Base-by-base conservation (phyloP, 2,888 invertebrate genomes). In the Hydrotaea diabolus region DNA sequence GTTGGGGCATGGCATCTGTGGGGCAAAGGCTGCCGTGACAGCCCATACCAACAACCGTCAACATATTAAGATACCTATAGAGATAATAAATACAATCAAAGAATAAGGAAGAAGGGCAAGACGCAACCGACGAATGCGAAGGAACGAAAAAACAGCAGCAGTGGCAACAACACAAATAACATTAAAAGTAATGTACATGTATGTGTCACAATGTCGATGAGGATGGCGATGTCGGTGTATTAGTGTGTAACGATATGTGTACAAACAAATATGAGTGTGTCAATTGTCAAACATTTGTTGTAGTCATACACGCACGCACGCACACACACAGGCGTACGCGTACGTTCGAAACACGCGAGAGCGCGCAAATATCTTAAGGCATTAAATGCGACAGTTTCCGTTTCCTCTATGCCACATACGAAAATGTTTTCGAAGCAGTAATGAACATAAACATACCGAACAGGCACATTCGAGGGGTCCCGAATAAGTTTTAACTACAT, bases 201-300 rank as follows among this genome's bases (percentile, higher is more conserved):
- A 49, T 71, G 66, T 46, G 53, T 71, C 15, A 59, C 43, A 36
- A 59, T 69, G 75, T 49, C 19, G 15, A 8, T 57, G 46, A 26
- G 23, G 9, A 11, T 43, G 62, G 8, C n/a, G 11, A 49, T 76
- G 19, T 49, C 31, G 39, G 53, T 26, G 7, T 21, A 39, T 53
- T 17, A 17, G 53, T 17, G 19, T n/a, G 49, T 7, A n/a, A n/a
- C n/a, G n/a, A n/a, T n/a, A n/a, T 21, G 55, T 59, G 59, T 26
- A 15, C 66, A 66, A 74, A 75, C 21, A 69, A 69, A 62, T 43
- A 53, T 53, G 17, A 69, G 62, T 57, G 59, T 66, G 66, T 59
- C 74, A 77, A 77, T 83, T 80, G 80, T 83, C 77, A 77, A 80
- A 80, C 71, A 73, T 77, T 77, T 80, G 62, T 55, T 69, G 46